Evolutionary conservation across 2,113 vertebrate genomes (phyloP).

Genomic region (Geococcyx californianus): DNA sequence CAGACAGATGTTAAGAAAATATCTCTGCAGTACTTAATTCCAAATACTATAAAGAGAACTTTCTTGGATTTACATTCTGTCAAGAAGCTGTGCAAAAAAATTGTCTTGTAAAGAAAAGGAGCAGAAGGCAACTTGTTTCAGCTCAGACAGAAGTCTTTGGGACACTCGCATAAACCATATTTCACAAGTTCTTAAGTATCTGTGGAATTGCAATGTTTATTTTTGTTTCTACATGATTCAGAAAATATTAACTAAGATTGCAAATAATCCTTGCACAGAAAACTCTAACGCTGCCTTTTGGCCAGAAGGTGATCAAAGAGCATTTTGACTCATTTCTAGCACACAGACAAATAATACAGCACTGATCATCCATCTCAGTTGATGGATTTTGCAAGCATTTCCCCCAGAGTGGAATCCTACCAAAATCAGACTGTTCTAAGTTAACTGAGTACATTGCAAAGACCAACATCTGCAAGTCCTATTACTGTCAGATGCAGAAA

Average conservation of each 20-base stretch:
- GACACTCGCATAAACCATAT: neutral
- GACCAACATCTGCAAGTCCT: neutral
- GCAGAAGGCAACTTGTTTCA: neutral
- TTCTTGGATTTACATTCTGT: neutral
- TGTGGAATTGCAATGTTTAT: neutral
- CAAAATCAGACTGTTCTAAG: neutral
- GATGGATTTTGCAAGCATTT: neutral
- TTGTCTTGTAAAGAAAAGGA: neutral
- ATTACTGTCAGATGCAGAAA: neutral
- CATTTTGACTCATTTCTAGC: neutral
- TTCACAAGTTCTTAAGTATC: neutral
- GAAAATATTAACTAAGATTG: neutral
- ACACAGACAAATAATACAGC: neutral
- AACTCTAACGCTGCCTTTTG: neutral
- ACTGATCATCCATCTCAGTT: neutral
- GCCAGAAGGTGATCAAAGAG: neutral
- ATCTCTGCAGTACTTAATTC: constrained; percentile 43
- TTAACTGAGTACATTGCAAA: neutral
- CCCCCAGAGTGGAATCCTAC: neutral
- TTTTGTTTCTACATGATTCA: neutral
- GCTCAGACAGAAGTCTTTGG: neutral
- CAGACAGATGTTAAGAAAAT: constrained; percentile 61
- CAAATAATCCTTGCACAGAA: neutral
- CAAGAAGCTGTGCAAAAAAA: neutral
- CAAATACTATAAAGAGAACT: constrained; percentile 43